Conservation (phyloP, 2,113 vertebrate genomes). For the Crotalus horridus region DNA sequence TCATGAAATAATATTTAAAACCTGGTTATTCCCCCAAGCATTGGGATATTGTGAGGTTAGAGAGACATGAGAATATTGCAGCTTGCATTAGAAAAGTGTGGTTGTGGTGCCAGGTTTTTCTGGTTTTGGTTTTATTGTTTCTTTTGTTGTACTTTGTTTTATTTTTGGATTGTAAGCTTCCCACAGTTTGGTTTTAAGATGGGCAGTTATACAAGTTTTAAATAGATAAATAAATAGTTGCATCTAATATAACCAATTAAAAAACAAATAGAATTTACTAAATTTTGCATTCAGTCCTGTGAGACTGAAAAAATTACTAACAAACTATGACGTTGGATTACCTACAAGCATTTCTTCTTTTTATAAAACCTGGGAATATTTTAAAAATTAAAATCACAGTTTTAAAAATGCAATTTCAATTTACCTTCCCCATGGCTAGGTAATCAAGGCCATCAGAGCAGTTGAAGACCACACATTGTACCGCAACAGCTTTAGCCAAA, state of each 20-base stretch:
- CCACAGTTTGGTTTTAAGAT: not conserved
- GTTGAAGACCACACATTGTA: constrained; percentile 98
- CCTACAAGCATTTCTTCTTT: not conserved
- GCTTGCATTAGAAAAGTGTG: not conserved
- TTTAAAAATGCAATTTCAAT: constrained; percentile 8
- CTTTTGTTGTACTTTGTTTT: not conserved
- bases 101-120: not conserved
- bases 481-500: constrained; percentile 94
- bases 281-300: not conserved
- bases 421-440: constrained; percentile 96
- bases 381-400: not conserved
- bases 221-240: not conserved
- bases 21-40: not conserved
- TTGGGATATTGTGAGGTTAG: not conserved
- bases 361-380: not conserved
- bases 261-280: not conserved
- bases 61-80: not conserved
- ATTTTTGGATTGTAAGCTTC: not conserved
- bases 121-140: not conserved
- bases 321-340: not conserved
- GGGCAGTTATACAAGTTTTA: not conserved
- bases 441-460: constrained; percentile 98
- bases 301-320: not conserved
- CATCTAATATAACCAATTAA: not conserved
- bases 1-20: not conserved